Conservation (phyloP, 2,113 vertebrate species). For the Spizaetus ornatus region DNA sequence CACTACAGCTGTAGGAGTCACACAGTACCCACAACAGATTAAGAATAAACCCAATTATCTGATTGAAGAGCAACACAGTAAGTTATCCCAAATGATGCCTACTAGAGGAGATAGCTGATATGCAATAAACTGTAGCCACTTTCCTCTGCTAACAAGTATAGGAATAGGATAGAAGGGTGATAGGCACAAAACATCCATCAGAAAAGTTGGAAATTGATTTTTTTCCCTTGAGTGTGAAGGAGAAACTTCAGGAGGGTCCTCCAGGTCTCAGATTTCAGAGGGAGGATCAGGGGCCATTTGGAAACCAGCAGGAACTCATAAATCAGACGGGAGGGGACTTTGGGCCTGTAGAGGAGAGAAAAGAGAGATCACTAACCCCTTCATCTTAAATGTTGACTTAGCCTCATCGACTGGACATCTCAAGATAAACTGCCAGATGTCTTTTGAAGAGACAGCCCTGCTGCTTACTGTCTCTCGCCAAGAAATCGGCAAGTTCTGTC, state of each 20-base stretch:
- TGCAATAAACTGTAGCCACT: fast-evolving
- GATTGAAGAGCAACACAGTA: not conserved
- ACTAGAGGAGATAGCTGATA: not conserved
- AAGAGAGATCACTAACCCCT: slow-evolving; percentile 16
- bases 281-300: not conserved
- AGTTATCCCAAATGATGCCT: not conserved
- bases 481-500: not conserved
- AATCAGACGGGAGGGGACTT: not conserved
- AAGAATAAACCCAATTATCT: not conserved
- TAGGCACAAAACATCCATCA: not conserved
- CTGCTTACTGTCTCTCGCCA: not conserved
- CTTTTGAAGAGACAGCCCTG: slow-evolving; percentile 15
- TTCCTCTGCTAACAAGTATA: not conserved
- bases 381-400: slow-evolving; percentile 33
- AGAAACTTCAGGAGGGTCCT: not conserved
- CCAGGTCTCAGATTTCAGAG: slow-evolving; percentile 28
- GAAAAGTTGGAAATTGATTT: not conserved
- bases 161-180: not conserved
- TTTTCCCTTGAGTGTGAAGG: not conserved
- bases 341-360: not conserved
- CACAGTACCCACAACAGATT: not conserved
- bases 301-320: slow-evolving; percentile 39
- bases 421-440: slow-evolving; percentile 9
- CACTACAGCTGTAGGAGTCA: not conserved
- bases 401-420: not conserved